Evolutionary conservation across 2,888 invertebrate species (phyloP).

Genomic region (Thymelicus lineola): DNA sequence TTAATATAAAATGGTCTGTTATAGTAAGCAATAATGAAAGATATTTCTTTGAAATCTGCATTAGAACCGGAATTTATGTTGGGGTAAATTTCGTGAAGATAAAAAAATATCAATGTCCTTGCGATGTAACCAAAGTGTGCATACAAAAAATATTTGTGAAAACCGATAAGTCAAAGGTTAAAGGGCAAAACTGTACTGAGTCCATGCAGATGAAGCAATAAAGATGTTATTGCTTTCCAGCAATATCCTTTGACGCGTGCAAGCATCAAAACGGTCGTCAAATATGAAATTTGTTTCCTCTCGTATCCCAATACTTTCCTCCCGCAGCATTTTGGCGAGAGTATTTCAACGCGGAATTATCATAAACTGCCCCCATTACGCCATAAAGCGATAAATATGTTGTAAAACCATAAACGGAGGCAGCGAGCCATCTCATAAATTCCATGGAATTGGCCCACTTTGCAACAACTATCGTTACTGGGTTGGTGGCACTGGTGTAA

Average conservation of each 20-base stretch:
- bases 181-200: background rate
- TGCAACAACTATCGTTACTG: slow-evolving; percentile 63
- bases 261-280: slow-evolving; percentile 24
- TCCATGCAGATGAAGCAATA: slow-evolving; percentile 8
- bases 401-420: slow-evolving; percentile 81
- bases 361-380: slow-evolving; percentile 68
- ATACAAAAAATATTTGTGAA: background rate
- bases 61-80: no score
- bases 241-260: slow-evolving; percentile 20
- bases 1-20: background rate
- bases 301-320: slow-evolving; percentile 11
- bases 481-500: slow-evolving; percentile 46
- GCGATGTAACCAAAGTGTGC: background rate
- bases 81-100: no score
- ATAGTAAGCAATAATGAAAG: background rate
- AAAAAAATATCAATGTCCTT: no score
- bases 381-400: slow-evolving; percentile 82
- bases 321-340: slow-evolving; percentile 46
- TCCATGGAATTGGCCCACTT: slow-evolving; percentile 73
- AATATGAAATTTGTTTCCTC: slow-evolving; percentile 17
- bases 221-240: slow-evolving; percentile 13
- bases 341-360: slow-evolving; percentile 59
- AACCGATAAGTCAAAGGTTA: background rate
- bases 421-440: slow-evolving; percentile 75
- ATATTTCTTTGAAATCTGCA: background rate